Percentiles rank a stretch among this genome's conserved stretches.
Conservation (phyloP, 2,797 vertebrate species). For the Myotis findleyi region DNA sequence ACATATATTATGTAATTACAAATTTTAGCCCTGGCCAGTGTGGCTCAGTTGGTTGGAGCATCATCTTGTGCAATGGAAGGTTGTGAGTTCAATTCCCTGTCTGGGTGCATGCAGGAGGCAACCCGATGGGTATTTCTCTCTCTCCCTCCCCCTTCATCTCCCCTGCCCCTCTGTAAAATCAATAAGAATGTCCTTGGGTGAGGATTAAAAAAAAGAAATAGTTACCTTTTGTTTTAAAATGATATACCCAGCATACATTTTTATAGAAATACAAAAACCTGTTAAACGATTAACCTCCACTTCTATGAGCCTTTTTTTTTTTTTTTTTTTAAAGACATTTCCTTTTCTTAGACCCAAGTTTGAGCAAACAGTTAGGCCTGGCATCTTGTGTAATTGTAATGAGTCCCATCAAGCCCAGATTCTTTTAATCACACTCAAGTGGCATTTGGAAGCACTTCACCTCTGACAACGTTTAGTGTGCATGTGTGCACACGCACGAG, state of each 20-base stretch:
- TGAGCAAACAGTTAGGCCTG: conserved; percentile 63
- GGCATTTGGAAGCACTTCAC: conserved; percentile 81
- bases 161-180: not conserved
- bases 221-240: not conserved
- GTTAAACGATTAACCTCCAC: not conserved
- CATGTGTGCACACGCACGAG: conserved; percentile 69
- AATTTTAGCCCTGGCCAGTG: not conserved
- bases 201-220: not conserved
- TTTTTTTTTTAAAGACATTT: not conserved
- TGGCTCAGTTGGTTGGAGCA: not conserved
- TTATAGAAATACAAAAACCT: conserved; percentile 8
- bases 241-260: not conserved
- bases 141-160: not conserved
- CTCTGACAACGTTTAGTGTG: conserved; percentile 74
- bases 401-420: conserved; percentile 65
- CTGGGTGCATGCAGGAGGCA: not conserved
- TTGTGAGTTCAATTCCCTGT: not conserved
- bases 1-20: not conserved
- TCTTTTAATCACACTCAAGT: conserved; percentile 77
- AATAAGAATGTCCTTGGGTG: not conserved
- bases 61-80: not conserved
- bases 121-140: not conserved
- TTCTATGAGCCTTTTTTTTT: not conserved
- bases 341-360: conserved; percentile 30
- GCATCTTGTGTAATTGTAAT: conserved; percentile 60